A percentile compares a stretch with the other conserved stretches of the same genome.
Evolutionary conservation across 2,888 invertebrate species (phyloP).

Genomic region (Microdon myrmicae): DNA sequence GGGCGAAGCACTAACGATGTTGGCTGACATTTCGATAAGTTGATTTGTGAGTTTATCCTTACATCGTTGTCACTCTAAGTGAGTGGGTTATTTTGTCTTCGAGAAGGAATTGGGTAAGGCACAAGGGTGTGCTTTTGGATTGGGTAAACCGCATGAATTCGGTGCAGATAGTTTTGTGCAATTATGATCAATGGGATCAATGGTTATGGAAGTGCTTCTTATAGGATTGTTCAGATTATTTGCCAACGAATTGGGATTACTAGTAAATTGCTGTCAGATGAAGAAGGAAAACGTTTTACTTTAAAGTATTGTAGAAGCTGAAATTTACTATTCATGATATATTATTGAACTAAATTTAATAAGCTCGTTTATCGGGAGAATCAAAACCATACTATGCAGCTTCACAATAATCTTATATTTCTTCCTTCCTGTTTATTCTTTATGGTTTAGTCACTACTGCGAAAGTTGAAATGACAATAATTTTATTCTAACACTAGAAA

Average conservation of each 20-base stretch:
- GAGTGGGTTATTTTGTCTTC: constrained; percentile 1
- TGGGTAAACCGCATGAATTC: constrained; percentile 15
- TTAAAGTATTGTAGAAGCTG: too few species aligned
- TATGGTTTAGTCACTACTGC: too few species aligned
- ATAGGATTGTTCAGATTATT: constrained; percentile 13
- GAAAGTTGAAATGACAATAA: too few species aligned
- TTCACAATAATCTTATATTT: too few species aligned
- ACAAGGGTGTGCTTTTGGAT: constrained; percentile 19
- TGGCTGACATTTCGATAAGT: constrained; percentile 42
- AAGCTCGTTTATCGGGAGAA: too few species aligned
- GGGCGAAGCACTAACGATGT: constrained; percentile 13
- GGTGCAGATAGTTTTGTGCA: constrained; percentile 25
- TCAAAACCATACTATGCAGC: too few species aligned
- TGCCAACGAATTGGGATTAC: constrained; percentile 8
- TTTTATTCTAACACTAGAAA: too few species aligned
- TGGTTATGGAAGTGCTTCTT: constrained; percentile 6
- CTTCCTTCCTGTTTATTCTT: too few species aligned
- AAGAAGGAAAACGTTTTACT: too few species aligned
- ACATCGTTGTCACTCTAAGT: not conserved
- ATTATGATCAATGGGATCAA: constrained; percentile 22
- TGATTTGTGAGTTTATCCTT: constrained; percentile 26
- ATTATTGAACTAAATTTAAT: too few species aligned
- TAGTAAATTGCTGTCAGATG: too few species aligned
- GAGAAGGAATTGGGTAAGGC: constrained; percentile 1
- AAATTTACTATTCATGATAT: too few species aligned